These are phyloP conservation scores for Graptemys geographica DNA, from an alignment of 2,797 vertebrate species.

Conservation along the genomic window DNA sequence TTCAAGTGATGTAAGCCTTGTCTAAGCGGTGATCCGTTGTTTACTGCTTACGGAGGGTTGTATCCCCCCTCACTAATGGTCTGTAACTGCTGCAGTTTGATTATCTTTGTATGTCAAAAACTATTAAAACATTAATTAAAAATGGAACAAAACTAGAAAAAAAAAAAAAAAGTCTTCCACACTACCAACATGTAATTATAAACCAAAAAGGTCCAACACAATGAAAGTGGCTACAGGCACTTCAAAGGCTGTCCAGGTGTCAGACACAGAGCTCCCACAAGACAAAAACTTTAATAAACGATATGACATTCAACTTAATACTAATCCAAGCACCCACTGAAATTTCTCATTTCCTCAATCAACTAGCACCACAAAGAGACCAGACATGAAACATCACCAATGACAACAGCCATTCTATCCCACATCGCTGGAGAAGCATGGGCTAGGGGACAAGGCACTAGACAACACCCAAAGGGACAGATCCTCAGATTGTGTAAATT, in stretches of 20 bases:
- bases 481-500: not conserved
- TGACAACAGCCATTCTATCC: not conserved
- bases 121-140: constrained; percentile 48
- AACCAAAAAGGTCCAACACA: not conserved
- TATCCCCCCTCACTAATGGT: not conserved
- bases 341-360: not conserved
- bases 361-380: not conserved
- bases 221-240: not conserved
- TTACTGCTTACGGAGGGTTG: not conserved
- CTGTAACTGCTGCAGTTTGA: not conserved
- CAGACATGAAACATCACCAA: fast-evolving
- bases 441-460: not conserved
- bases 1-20: not conserved
- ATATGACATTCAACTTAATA: not conserved
- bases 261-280: not conserved
- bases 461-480: not conserved
- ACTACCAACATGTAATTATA: too few species aligned
- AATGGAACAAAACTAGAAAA: not conserved
- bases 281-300: not conserved
- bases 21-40: not conserved
- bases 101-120: constrained; percentile 15
- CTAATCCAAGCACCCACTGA: not conserved
- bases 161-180: not conserved
- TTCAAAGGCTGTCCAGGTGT: not conserved
- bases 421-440: not conserved